phyloP scores from a whole-genome alignment of 2,797 vertebrate genomes.

The Enteromius thamalakanensis region DNA sequence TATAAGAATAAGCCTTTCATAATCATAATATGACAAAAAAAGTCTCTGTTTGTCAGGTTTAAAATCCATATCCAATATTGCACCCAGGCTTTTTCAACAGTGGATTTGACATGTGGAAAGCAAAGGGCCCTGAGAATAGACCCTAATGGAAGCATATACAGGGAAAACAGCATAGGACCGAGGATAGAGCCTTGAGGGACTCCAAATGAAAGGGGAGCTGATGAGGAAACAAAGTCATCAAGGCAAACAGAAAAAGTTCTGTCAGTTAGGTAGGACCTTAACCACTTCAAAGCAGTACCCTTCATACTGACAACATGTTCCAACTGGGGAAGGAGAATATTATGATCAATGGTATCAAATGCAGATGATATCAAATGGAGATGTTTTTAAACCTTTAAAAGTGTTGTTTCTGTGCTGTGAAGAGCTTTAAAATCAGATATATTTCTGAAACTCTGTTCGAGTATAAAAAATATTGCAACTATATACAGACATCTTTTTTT shows the following conservation, averaged over 20 bases:
- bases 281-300: not conserved
- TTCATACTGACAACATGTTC: not conserved
- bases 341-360: not conserved
- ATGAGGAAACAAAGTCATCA: not conserved
- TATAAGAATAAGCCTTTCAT: not conserved
- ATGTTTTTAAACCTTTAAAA: not conserved
- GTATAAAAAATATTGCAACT: no score
- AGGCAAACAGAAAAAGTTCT: not conserved
- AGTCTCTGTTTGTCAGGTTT: not conserved
- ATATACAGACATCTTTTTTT: not conserved
- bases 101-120: not conserved
- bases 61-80: not conserved
- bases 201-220: not conserved
- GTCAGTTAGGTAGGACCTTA: not conserved
- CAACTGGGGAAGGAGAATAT: not conserved
- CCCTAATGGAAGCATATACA: not conserved
- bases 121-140: not conserved
- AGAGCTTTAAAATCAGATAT: no score
- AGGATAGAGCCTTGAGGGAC: not conserved
- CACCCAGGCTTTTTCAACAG: not conserved
- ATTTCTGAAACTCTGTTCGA: no score
- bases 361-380: no score
- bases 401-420: not conserved
- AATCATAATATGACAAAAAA: not conserved
- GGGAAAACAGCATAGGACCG: not conserved